Percentiles rank a stretch among this genome's conserved stretches.
These are phyloP conservation scores for Microdon myrmicae DNA, from an alignment of 2,888 invertebrate species.

Conservation along the genomic window DNA sequence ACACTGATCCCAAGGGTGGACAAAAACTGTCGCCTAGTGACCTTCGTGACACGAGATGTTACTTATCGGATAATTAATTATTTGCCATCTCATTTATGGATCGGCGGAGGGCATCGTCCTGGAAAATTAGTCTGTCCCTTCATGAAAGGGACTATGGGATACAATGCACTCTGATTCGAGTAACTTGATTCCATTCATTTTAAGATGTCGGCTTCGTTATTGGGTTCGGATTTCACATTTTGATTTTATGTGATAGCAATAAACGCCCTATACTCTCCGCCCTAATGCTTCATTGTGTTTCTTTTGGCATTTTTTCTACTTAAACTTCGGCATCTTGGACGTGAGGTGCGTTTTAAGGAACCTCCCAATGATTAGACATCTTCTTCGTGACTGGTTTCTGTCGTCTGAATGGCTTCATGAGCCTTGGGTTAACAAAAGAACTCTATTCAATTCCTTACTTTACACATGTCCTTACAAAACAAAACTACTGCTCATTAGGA, in stretches of 20 bases:
- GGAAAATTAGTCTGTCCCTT: background rate
- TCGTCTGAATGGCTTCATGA: constrained; percentile 26
- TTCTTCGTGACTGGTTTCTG: constrained; percentile 35
- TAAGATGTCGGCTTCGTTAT: background rate
- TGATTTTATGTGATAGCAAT: constrained; percentile 35
- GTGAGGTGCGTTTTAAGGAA: constrained; percentile 38
- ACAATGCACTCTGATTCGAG: constrained; percentile 18
- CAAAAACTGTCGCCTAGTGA: constrained; percentile 40
- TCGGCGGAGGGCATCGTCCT: background rate
- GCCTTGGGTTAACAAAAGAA: constrained; percentile 47
- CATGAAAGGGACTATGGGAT: background rate
- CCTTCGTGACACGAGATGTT: constrained; percentile 48
- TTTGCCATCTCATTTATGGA: constrained; percentile 6
- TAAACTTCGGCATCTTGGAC: constrained; percentile 49
- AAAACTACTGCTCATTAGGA: constrained; percentile 40
- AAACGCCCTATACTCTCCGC: constrained; percentile 7
- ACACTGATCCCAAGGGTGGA: constrained; percentile 22
- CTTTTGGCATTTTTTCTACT: constrained; percentile 30
- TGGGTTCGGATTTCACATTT: constrained; percentile 29
- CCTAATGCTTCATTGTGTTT: constrained; percentile 6
- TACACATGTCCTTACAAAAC: constrained; percentile 10
- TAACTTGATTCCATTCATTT: constrained; percentile 1
- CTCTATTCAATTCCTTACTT: background rate
- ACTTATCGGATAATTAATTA: constrained; percentile 50
- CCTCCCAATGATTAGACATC: constrained; percentile 45